Evolutionary conservation across 2,113 vertebrate species (phyloP).

Genomic region (Toxostoma redivivum): DNA sequence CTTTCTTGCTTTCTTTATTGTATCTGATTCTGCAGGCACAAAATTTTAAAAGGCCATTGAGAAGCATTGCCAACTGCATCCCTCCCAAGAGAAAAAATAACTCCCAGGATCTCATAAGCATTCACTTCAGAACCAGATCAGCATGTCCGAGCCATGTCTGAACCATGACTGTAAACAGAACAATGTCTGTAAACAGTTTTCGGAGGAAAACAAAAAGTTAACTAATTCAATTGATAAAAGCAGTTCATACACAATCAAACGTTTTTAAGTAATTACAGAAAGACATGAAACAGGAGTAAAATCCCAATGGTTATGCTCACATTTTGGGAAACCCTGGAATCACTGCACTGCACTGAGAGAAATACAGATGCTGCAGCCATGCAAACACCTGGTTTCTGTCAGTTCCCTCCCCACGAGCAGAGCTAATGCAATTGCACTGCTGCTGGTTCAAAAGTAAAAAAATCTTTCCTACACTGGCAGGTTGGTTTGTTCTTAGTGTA

Average conservation of each 20-base stretch:
- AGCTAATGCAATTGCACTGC: not conserved
- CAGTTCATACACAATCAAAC: not conserved
- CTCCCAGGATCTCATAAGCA: not conserved
- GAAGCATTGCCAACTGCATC: not conserved
- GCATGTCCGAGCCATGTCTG: not conserved
- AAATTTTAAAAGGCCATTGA: not conserved
- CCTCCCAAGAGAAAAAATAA: not conserved
- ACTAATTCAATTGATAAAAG: not conserved
- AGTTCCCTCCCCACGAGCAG: not conserved
- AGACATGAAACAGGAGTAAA: not conserved
- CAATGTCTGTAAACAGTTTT: not conserved
- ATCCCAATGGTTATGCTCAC: not conserved
- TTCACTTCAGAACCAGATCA: not conserved
- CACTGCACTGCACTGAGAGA: not conserved
- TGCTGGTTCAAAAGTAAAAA: not conserved
- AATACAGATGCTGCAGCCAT: not conserved
- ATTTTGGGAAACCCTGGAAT: not conserved
- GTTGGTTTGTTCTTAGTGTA: not conserved
- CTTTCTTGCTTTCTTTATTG: not conserved
- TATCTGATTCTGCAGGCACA: not conserved
- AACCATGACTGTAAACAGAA: not conserved
- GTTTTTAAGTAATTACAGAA: not conserved
- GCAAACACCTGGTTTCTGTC: constrained; percentile 16
- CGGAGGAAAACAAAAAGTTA: not conserved
- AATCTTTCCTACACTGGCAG: not conserved